These are phyloP conservation scores for Gerris lacustris DNA, from an alignment of 2,888 invertebrate species.

Conservation along the genomic window DNA sequence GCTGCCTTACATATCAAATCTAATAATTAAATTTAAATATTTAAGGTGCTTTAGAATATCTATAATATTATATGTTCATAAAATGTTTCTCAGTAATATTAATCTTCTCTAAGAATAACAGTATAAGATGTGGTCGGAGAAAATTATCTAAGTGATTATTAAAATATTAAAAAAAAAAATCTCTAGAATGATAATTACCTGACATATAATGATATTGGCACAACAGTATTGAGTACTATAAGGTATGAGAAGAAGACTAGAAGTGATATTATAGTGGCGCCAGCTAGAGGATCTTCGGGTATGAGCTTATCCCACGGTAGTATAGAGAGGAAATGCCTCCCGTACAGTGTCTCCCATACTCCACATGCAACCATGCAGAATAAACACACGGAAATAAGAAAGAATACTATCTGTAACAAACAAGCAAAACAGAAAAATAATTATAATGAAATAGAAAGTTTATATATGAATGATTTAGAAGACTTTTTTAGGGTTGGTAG, in stretches of 20 bases:
- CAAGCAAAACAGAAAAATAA: conserved; percentile 24
- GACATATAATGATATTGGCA: conserved; percentile 98
- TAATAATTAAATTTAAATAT: too few relatives aligned
- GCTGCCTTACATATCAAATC: too few relatives aligned
- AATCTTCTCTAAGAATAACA: too few relatives aligned
- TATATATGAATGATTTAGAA: too few relatives aligned
- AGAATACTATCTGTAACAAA: conserved; percentile 82
- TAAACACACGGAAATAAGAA: conserved; percentile 91
- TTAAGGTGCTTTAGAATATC: too few relatives aligned
- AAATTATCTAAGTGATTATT: too few relatives aligned
- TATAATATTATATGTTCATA: too few relatives aligned
- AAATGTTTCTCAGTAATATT: too few relatives aligned
- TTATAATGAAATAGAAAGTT: too few relatives aligned
- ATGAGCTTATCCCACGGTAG: conserved; percentile 91
- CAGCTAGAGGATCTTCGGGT: conserved; percentile 63
- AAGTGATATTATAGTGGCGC: conserved; percentile 84
- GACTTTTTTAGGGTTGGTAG: too few relatives aligned
- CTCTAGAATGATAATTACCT: conserved; percentile 45
- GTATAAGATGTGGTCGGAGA: too few relatives aligned
- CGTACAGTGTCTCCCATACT: conserved; percentile 92
- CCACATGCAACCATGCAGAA: conserved; percentile 96
- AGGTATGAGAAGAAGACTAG: conserved; percentile 98
- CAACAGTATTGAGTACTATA: conserved; percentile 97
- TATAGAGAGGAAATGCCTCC: conserved; percentile 69
- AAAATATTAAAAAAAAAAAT: too few relatives aligned